Conservation (phyloP, 2,797 vertebrate species). For the Lutjanus argentimaculatus region DNA sequence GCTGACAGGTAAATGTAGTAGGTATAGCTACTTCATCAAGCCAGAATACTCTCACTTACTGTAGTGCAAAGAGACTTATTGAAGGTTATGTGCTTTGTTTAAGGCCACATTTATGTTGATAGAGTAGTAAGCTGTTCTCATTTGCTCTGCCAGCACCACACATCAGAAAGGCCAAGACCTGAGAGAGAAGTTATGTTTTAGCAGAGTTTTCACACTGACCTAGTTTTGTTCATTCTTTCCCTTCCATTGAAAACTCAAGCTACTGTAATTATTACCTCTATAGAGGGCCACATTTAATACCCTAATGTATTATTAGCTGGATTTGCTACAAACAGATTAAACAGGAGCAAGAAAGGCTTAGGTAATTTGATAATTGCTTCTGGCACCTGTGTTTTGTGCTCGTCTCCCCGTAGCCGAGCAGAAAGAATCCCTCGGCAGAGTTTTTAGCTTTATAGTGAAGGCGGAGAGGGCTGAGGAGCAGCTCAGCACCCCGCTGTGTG, state of each 20-base stretch:
- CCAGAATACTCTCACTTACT: background rate
- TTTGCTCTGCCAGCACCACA: slow-evolving; percentile 35
- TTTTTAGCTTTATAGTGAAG: slow-evolving; percentile 61
- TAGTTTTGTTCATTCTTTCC: slow-evolving; percentile 65
- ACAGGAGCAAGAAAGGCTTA: slow-evolving; percentile 75
- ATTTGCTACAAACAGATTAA: slow-evolving; percentile 84
- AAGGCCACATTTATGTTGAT: background rate
- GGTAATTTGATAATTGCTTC: slow-evolving; percentile 85
- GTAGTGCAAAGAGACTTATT: background rate
- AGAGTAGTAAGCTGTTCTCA: slow-evolving; percentile 15
- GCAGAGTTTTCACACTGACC: slow-evolving; percentile 74
- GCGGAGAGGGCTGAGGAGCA: slow-evolving; percentile 57
- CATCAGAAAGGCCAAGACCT: slow-evolving; percentile 30
- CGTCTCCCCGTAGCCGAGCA: slow-evolving; percentile 65
- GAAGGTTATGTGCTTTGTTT: slow-evolving; percentile 31
- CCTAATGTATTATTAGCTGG: slow-evolving; percentile 80
- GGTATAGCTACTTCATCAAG: background rate
- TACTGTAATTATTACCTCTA: slow-evolving; percentile 79
- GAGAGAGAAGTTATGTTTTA: slow-evolving; percentile 54
- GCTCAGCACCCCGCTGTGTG: slow-evolving; percentile 59
- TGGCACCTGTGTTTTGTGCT: slow-evolving; percentile 79
- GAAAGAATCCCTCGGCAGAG: slow-evolving; percentile 73
- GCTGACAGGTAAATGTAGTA: background rate
- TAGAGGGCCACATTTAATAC: slow-evolving; percentile 74
- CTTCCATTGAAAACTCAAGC: slow-evolving; percentile 67